Evolutionary conservation across 2,888 invertebrate genomes (phyloP).

Genomic region (Embidobia sp.): DNA sequence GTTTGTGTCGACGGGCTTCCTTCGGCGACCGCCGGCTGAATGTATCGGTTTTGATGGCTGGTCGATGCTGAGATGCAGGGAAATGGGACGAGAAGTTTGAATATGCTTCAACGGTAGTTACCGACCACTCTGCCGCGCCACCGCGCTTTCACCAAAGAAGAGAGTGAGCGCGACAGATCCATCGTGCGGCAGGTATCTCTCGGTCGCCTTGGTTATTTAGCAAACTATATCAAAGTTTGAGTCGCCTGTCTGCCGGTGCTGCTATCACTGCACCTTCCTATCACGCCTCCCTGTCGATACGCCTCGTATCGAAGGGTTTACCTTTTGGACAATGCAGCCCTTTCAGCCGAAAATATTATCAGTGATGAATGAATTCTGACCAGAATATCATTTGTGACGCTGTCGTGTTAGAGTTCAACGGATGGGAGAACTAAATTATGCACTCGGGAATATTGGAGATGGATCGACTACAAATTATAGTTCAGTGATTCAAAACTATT

Average conservation of each 20-base stretch:
- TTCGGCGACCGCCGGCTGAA: slow-evolving; percentile 48
- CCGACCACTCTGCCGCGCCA: slow-evolving; percentile 72
- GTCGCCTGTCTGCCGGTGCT: slow-evolving; percentile 72
- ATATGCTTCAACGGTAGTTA: slow-evolving; percentile 78
- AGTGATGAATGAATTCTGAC: too few relatives aligned
- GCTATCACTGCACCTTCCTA: slow-evolving; percentile 63
- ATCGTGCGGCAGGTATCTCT: slow-evolving; percentile 74
- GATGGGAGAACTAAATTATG: too few relatives aligned
- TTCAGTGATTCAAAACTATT: too few relatives aligned
- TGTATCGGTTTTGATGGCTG: slow-evolving; percentile 66
- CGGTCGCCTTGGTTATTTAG: slow-evolving; percentile 79
- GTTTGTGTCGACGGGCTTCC: slow-evolving; percentile 69
- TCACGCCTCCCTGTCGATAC: slow-evolving; percentile 58
- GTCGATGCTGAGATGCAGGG: slow-evolving; percentile 63
- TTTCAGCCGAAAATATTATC: slow-evolving; percentile 57
- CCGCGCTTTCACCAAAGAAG: slow-evolving; percentile 66
- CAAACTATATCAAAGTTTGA: slow-evolving; percentile 80
- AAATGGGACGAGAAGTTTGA: slow-evolving; percentile 72
- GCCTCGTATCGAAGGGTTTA: slow-evolving; percentile 42
- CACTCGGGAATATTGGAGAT: too few relatives aligned
- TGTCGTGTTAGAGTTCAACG: too few relatives aligned
- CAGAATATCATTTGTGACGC: too few relatives aligned
- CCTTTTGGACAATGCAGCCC: slow-evolving; percentile 73
- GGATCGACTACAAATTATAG: too few relatives aligned
- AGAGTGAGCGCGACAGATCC: slow-evolving; percentile 65